phyloP scores from a whole-genome alignment of 2,888 invertebrate species.

The Ectemnius continuus region DNA sequence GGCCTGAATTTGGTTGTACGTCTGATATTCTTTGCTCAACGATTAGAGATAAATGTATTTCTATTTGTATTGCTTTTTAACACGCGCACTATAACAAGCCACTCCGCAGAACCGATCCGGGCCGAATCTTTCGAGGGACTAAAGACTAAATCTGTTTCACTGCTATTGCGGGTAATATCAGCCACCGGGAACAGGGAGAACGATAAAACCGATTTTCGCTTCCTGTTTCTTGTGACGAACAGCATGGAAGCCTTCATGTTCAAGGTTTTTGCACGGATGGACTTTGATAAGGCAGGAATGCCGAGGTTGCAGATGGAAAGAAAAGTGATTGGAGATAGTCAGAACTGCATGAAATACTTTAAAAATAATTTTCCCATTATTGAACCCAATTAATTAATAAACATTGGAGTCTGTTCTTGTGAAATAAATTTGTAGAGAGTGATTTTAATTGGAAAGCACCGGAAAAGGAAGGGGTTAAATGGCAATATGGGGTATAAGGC shows the following conservation, averaged over 20 bases:
- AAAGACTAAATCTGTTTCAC: slow-evolving; percentile 30
- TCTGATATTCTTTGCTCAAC: too few relatives aligned
- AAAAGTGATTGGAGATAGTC: neutral
- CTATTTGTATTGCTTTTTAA: too few relatives aligned
- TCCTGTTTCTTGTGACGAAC: slow-evolving; percentile 44
- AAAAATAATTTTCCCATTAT: neutral
- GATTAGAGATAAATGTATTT: too few relatives aligned
- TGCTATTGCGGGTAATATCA: slow-evolving; percentile 45
- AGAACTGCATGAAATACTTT: neutral
- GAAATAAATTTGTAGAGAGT: too few relatives aligned
- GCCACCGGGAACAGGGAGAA: slow-evolving; percentile 45
- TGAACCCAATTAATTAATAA: neutral
- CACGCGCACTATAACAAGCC: neutral
- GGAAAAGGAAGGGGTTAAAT: too few relatives aligned
- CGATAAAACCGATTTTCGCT: slow-evolving; percentile 61
- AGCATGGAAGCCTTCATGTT: slow-evolving; percentile 34
- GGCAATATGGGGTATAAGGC: too few relatives aligned
- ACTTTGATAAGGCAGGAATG: slow-evolving; percentile 38
- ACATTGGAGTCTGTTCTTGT: too few relatives aligned
- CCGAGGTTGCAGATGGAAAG: slow-evolving; percentile 4
- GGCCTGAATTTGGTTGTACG: too few relatives aligned
- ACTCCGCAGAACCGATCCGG: neutral
- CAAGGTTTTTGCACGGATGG: slow-evolving; percentile 44
- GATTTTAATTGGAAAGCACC: too few relatives aligned
- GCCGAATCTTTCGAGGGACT: slow-evolving; percentile 41